Conservation (phyloP, 1,140 invertebrate genomes). For the Branchinecta lynchi region DNA sequence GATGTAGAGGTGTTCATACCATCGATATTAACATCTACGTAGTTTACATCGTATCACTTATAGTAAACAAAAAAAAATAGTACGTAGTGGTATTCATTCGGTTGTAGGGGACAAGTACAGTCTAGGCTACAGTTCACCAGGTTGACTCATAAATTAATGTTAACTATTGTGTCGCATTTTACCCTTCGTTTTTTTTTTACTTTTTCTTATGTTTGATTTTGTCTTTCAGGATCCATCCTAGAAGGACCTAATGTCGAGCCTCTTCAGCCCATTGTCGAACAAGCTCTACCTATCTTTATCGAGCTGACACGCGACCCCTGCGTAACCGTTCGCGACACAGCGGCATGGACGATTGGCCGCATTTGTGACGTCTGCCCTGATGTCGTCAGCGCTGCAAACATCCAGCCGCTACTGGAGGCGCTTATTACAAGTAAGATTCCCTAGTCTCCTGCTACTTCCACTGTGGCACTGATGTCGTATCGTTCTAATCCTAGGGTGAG, state of each 20-base stretch:
- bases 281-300: slow-evolving; percentile 90
- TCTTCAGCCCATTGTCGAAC: slow-evolving; percentile 81
- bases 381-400: slow-evolving; percentile 44
- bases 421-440: slow-evolving; percentile 51
- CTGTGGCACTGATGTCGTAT: no score
- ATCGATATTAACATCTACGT: no score
- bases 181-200: not conserved
- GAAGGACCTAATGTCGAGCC: slow-evolving; percentile 77
- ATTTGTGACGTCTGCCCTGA: slow-evolving; percentile 95
- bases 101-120: no score
- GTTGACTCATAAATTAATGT: no score
- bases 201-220: slow-evolving; percentile 11
- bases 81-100: no score
- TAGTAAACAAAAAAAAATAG: no score
- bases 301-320: slow-evolving; percentile 79
- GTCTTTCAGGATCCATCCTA: slow-evolving; percentile 56
- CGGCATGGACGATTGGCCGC: slow-evolving; percentile 93
- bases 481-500: no score
- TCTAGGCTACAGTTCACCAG: no score
- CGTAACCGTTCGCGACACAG: slow-evolving; percentile 88
- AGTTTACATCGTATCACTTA: no score
- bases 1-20: no score
- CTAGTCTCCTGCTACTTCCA: no score
- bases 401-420: slow-evolving; percentile 60
- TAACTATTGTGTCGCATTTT: slow-evolving; percentile 5